Evolutionary conservation across 2,888 invertebrate species (phyloP), one percentile per base, ranked within the genome.

Genomic region (Poecilus cupreus): DNA sequence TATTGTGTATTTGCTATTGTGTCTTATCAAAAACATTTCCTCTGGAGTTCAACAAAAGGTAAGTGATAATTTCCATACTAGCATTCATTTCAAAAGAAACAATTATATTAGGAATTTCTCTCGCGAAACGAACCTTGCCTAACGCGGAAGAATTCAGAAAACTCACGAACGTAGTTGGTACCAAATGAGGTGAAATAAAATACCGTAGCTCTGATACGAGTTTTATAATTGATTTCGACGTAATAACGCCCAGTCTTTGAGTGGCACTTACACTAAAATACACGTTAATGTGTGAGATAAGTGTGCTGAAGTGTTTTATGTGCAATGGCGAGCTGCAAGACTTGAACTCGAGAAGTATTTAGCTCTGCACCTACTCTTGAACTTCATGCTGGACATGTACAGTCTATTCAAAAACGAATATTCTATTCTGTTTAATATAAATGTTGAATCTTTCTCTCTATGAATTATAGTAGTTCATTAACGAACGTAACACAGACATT

Each of bases 121-220:
- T 2, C 13, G 46, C 46, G 46, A 13, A 46, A 51, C 18, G 16
- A 51, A 11, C n/a, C 43, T 43, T 43, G 43, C n/a, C 43, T 43
- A 43, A 43, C n/a, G 43, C 43, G 43, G 43, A 43, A 43, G 43
- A 43, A 43, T 43, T 43, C 43, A 43, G 3, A 11, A 11, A 11
- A n/a, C 43, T 43, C 43, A 10, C 10, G 43, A 43, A 43, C 13
- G 11, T 43, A 43, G 0, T 43, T 18, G 20, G 18, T 18, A 51
- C 51, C 51, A 51, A 51, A 51, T 51, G 20, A 51, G 20, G 51
- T 18, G 51, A 51, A 51, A 43, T 51, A 51, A 51, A 51, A 51
- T 51, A 20, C 18, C 20, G 51, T 18, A 51, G 8, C 51, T 16
- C 18, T 18, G 43, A 43, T 43, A 43, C 43, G 43, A 43, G 43